These are phyloP conservation scores for Pyrocephalus nanus DNA, from an alignment of 2,797 vertebrate genomes.

Conservation along the genomic window DNA sequence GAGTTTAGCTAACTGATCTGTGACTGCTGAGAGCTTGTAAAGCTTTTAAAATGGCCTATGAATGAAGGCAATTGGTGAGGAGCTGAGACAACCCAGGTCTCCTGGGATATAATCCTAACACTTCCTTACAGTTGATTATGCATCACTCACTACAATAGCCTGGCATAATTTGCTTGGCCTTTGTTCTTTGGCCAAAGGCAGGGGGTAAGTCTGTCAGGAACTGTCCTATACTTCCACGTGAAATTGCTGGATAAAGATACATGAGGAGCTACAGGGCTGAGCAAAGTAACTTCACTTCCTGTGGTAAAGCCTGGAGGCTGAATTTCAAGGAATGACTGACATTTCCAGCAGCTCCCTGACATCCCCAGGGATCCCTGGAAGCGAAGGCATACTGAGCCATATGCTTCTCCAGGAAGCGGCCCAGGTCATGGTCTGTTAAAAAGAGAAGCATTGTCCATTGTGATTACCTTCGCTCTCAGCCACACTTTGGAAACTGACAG, in stretches of 20 bases:
- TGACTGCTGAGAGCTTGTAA: slow-evolving; percentile 20
- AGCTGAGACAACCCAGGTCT: background rate
- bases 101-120: background rate
- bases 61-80: background rate
- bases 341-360: slow-evolving; percentile 25
- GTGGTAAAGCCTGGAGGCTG: slow-evolving; percentile 37
- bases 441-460: slow-evolving; percentile 50
- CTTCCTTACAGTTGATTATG: background rate
- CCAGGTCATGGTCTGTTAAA: slow-evolving; percentile 46
- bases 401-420: slow-evolving; percentile 29
- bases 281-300: slow-evolving; percentile 50
- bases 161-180: slow-evolving; percentile 29
- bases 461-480: background rate
- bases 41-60: slow-evolving; percentile 15
- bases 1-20: slow-evolving; percentile 17
- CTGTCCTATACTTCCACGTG: background rate
- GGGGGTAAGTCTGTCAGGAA: background rate
- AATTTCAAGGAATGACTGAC: slow-evolving; percentile 55
- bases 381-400: background rate
- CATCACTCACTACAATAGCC: slow-evolving; percentile 3
- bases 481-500: background rate
- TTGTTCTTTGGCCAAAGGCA: slow-evolving; percentile 15
- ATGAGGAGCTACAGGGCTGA: background rate
- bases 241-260: slow-evolving; percentile 29
- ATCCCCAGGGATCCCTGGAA: slow-evolving; percentile 46